Percentiles rank a stretch among this genome's conserved stretches.
These are phyloP conservation scores for Fregata magnificens DNA, from an alignment of 2,113 vertebrate species.

Conservation along the genomic window DNA sequence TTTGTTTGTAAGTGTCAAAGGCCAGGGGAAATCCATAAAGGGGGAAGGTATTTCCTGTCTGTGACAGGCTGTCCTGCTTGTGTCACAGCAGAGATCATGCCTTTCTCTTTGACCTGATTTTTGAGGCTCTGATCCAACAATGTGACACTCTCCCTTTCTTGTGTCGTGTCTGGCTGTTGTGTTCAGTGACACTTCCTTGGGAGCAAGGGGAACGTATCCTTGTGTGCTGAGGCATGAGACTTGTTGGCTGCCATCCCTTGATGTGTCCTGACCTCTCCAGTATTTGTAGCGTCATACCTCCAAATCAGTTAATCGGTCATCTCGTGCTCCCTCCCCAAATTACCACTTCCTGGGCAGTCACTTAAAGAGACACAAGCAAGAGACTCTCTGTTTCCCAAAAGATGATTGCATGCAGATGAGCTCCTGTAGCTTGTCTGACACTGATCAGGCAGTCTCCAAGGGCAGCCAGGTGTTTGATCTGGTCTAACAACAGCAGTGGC, in stretches of 20 bases:
- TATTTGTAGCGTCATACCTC: neutral
- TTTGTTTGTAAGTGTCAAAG: slow-evolving; percentile 19
- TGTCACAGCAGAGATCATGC: neutral
- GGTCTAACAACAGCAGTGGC: neutral
- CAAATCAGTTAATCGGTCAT: neutral
- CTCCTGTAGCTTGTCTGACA: neutral
- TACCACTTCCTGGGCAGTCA: neutral
- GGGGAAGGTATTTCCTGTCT: slow-evolving; percentile 2
- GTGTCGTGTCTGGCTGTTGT: neutral
- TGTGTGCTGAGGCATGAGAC: neutral
- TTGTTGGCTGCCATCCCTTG: neutral
- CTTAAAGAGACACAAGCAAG: neutral
- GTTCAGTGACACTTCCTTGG: neutral
- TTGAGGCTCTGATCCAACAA: slow-evolving; percentile 2
- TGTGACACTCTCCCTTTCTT: neutral
- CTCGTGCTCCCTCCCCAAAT: neutral
- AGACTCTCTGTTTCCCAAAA: neutral
- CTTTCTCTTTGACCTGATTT: neutral
- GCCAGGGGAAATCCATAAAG: neutral
- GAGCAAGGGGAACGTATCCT: neutral
- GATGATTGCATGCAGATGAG: neutral
- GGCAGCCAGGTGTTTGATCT: neutral
- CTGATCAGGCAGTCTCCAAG: neutral
- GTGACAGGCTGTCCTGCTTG: neutral
- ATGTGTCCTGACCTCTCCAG: neutral